Evolutionary conservation across 2,888 invertebrate genomes (phyloP).

Genomic region (Acanthosoma haemorrhoidale): DNA sequence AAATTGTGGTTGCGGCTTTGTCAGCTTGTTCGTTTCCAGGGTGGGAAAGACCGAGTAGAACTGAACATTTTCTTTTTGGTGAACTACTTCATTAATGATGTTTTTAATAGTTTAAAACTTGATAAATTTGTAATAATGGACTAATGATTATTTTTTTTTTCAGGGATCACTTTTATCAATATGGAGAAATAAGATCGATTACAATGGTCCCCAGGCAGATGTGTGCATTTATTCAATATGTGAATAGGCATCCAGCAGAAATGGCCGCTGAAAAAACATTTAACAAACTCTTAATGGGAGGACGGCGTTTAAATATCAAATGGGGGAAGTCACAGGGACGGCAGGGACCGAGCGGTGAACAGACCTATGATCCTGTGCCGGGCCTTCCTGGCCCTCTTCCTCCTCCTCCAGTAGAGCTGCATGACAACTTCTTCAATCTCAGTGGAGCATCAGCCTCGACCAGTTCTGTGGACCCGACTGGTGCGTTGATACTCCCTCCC

Average conservation of each 20-base stretch:
- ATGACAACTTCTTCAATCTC: constrained; percentile 64
- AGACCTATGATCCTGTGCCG: constrained; percentile 64
- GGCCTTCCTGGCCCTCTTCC: constrained; percentile 69
- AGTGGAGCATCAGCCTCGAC: constrained; percentile 46
- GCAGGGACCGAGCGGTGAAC: constrained; percentile 40
- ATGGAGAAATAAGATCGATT: constrained; percentile 92
- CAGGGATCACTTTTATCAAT: constrained; percentile 96
- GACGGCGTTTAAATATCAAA: constrained; percentile 88
- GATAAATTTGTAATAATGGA: no score
- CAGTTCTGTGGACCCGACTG: constrained; percentile 46
- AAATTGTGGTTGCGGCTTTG: no score
- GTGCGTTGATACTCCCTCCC: constrained; percentile 50
- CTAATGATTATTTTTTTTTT: constrained; percentile 37
- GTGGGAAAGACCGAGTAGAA: no score
- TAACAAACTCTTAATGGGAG: constrained; percentile 81
- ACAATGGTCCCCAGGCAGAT: constrained; percentile 88
- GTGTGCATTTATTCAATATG: constrained; percentile 96
- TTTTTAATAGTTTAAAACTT: no score
- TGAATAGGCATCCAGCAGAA: constrained; percentile 83
- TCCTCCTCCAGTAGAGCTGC: constrained; percentile 55
- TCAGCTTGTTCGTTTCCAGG: no score
- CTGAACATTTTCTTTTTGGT: no score
- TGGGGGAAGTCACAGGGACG: constrained; percentile 90
- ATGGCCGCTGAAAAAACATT: constrained; percentile 92
- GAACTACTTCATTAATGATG: no score